Evolutionary conservation across 2,888 invertebrate genomes (phyloP).

Genomic region (Sinohyriopsis cumingii): DNA sequence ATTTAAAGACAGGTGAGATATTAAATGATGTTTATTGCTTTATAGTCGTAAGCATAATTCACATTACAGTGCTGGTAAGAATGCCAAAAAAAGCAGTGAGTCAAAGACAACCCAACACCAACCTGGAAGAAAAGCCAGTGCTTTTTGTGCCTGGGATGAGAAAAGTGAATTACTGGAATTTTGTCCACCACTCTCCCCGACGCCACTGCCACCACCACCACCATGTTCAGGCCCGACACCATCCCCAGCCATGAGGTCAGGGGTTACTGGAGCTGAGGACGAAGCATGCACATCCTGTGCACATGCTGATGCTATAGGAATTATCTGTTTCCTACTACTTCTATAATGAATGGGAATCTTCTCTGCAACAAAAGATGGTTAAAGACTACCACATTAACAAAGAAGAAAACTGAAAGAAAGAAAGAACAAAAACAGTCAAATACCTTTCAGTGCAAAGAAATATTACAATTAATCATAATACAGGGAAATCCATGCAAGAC

Average conservation of each 20-base stretch:
- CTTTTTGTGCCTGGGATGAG: slow-evolving; percentile 52
- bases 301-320: slow-evolving; percentile 48
- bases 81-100: slow-evolving; percentile 5
- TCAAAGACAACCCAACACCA: slow-evolving; percentile 33
- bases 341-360: slow-evolving; percentile 64
- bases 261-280: slow-evolving; percentile 27
- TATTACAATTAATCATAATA: too few relatives aligned
- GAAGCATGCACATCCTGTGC: slow-evolving; percentile 42
- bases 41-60: not conserved
- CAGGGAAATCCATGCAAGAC: too few relatives aligned
- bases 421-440: too few relatives aligned
- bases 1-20: too few relatives aligned
- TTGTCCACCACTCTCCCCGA: slow-evolving; percentile 44
- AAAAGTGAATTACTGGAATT: slow-evolving; percentile 49
- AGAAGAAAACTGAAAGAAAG: too few relatives aligned
- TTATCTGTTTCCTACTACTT: slow-evolving; percentile 51
- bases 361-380: slow-evolving; percentile 47
- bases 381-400: too few relatives aligned
- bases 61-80: not conserved
- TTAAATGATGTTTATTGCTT: too few relatives aligned
- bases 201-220: slow-evolving; percentile 5
- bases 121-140: slow-evolving; percentile 58
- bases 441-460: too few relatives aligned
- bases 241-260: slow-evolving; percentile 35
- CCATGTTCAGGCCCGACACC: slow-evolving; percentile 3